Evolutionary conservation across 2,797 vertebrate genomes (phyloP), one percentile per base, ranked within the genome.

Genomic region (Rhinatrema bivittatum): DNA sequence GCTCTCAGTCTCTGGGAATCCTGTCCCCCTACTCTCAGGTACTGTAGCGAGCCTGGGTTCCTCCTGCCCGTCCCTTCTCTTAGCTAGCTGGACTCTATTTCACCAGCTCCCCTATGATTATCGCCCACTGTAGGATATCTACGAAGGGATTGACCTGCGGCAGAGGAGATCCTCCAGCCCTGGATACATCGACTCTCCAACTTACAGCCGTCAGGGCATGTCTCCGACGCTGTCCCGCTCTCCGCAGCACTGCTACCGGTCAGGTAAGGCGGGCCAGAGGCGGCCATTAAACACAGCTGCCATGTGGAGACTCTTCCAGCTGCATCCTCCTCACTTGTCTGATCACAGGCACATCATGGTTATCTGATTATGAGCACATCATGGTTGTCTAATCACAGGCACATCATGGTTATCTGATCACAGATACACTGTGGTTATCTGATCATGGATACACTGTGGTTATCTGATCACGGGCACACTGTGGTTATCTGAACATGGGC

Each of bases 1-100:
- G 32, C 57, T 50, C 72, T 11, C 66, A 94, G 91, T 93, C 91
- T 35, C 80, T 93, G 53, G 89, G 91, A 59, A 91, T 85, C 2
- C 82, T 94, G 60, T 94, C 91, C 61, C 89, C 88, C 0, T 93
- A 91, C 76, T 93, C 90, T 9, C 91, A 94, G 91, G 91, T 94
- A 84, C 20, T 17, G 11, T 7, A 18, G 16, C 17, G 9, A 18
- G 7, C 10, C 12, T 10, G n/a, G 10, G 6, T 18, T 27, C 7
- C 17, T 25, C 13, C 7, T 3, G 4, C 6, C 16, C 4, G 17
- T 39, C 5, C 17, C 2, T 7, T 11, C 15, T 20, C 10, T 10
- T 24, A 25, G 5, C n/a, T 15, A n/a, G n/a, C n/a, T n/a, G n/a
- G n/a, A n/a, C n/a, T n/a, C n/a, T n/a, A n/a, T n/a, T n/a, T n/a